phyloP scores from a whole-genome alignment of 2,797 vertebrate species.

The Crax fasciolata region DNA sequence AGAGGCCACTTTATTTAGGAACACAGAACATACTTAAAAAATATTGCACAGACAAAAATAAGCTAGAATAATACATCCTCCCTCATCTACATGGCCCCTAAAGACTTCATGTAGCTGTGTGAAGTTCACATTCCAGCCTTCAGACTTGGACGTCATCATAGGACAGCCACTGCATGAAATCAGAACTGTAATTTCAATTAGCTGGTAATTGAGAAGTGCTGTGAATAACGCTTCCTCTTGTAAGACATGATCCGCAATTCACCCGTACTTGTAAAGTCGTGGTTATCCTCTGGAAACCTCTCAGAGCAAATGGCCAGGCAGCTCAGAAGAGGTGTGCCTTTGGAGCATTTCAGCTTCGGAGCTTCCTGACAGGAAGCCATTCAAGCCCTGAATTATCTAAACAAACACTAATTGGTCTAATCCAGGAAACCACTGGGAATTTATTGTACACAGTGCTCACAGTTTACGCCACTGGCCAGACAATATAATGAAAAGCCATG shows the following conservation, averaged over 20 bases:
- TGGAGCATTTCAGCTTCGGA: slow-evolving; percentile 62
- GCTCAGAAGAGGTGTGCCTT: slow-evolving; percentile 65
- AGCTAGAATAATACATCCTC: neutral
- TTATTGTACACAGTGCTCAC: slow-evolving; percentile 55
- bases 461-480: slow-evolving; percentile 37
- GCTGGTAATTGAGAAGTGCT: slow-evolving; percentile 5
- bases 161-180: slow-evolving; percentile 13
- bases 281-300: slow-evolving; percentile 2
- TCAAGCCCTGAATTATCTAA: slow-evolving; percentile 81
- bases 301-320: slow-evolving; percentile 18
- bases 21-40: neutral
- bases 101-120: neutral
- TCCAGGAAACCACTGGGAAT: slow-evolving; percentile 82
- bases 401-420: slow-evolving; percentile 80
- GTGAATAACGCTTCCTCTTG: slow-evolving; percentile 20
- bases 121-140: slow-evolving; percentile 13
- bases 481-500: neutral
- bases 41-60: neutral
- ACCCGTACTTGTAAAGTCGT: neutral
- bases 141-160: neutral
- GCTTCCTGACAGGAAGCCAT: slow-evolving; percentile 86
- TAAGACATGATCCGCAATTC: neutral
- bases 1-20: neutral
- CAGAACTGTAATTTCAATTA: slow-evolving; percentile 6
- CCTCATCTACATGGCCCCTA: neutral